phyloP scores from a whole-genome alignment of 2,113 vertebrate species.

The Sinocyclocheilus anophthalmus region DNA sequence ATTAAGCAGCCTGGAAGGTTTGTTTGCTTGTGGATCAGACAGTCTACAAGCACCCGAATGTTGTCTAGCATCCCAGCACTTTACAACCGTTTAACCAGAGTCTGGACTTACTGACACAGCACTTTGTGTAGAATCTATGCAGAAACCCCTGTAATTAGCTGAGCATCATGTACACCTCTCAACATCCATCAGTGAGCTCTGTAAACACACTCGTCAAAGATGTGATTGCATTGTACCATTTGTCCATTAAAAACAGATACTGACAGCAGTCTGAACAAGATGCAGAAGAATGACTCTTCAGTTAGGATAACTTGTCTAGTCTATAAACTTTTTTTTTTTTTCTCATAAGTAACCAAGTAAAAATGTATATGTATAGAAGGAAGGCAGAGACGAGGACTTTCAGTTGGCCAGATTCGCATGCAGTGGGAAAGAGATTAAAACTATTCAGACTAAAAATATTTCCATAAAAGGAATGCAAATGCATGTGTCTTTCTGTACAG shows the following conservation, averaged over 20 bases:
- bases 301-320: no score
- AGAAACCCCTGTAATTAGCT: conserved; percentile 46
- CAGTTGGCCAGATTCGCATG: no score
- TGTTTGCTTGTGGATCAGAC: not conserved
- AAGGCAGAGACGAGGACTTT: no score
- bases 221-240: not conserved
- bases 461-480: no score
- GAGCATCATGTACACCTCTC: not conserved
- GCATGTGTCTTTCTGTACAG: not conserved
- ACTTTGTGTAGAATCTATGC: conserved; percentile 27
- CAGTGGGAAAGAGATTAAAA: no score
- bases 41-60: conserved; percentile 20
- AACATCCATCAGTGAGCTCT: conserved; percentile 25
- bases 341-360: no score
- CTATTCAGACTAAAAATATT: no score
- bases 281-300: no score
- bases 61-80: conserved; percentile 20
- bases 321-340: no score
- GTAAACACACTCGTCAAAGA: not conserved
- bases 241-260: no score
- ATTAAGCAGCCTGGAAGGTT: not conserved
- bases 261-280: no score
- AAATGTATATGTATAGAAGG: no score
- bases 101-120: conserved; percentile 36
- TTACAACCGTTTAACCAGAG: conserved; percentile 46